Conservation (phyloP, 2,113 vertebrate species). For the Callionymus lyra region DNA sequence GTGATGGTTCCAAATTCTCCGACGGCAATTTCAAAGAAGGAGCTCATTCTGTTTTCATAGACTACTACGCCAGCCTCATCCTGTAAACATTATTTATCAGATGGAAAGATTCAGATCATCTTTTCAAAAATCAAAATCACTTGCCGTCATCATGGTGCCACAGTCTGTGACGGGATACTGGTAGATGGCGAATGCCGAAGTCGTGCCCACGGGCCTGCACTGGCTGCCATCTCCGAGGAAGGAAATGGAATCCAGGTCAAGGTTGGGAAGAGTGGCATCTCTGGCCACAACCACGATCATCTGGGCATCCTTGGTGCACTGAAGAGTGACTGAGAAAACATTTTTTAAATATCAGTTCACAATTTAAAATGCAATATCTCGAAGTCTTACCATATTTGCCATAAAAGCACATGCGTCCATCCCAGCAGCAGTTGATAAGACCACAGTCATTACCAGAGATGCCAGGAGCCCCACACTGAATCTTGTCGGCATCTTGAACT, state of each 20-base stretch:
- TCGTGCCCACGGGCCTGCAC: constrained; percentile 26
- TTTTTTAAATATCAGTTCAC: too few relatives aligned
- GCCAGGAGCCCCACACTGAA: constrained; percentile 16
- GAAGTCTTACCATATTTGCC: constrained; percentile 37
- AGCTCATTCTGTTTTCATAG: constrained; percentile 58
- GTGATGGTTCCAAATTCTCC: constrained; percentile 46
- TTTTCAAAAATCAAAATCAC: not conserved
- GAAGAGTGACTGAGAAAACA: constrained; percentile 51
- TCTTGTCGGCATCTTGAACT: constrained; percentile 5
- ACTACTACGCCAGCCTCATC: constrained; percentile 33
- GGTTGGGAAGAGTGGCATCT: constrained; percentile 44
- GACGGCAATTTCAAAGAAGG: constrained; percentile 37
- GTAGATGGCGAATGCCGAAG: constrained; percentile 47
- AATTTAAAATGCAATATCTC: too few relatives aligned
- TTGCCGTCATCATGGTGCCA: constrained; percentile 40
- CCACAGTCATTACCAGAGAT: constrained; percentile 6
- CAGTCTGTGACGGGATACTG: constrained; percentile 52
- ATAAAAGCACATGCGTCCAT: constrained; percentile 42
- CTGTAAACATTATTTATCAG: constrained; percentile 25
- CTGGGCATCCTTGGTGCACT: constrained; percentile 53
- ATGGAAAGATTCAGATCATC: not conserved
- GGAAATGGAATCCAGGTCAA: constrained; percentile 26
- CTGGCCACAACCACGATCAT: constrained; percentile 50
- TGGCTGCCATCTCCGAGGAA: constrained; percentile 9
- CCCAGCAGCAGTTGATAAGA: constrained; percentile 37